Percentiles rank a stretch among this genome's conserved stretches.
phyloP scores from a whole-genome alignment of 2,113 vertebrate species.

The Variabilichromis moorii region DNA sequence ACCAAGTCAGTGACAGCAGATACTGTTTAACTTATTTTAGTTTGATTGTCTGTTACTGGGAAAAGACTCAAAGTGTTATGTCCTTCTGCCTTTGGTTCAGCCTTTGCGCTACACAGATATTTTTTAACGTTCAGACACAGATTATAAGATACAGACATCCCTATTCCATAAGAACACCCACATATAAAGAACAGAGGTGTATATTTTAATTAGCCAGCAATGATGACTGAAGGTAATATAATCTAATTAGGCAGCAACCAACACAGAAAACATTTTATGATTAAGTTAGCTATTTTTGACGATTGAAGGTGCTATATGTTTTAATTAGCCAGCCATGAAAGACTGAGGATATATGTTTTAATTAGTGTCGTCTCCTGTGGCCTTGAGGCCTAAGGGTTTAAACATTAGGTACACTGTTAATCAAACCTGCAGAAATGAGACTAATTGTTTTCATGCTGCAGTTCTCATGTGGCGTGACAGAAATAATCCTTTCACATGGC shows the following conservation, averaged over 20 bases:
- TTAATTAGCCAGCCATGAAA: constrained; percentile 57
- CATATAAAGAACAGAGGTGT: constrained; percentile 3
- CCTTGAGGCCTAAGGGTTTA: constrained; percentile 29
- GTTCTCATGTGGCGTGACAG: constrained; percentile 39
- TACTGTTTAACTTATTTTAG: background rate
- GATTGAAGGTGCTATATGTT: constrained; percentile 59
- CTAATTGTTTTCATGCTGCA: constrained; percentile 60
- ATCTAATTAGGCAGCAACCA: constrained; percentile 55
- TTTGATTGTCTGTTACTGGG: background rate
- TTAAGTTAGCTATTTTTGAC: constrained; percentile 53
- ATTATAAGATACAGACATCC: background rate
- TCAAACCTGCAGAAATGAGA: constrained; percentile 63
- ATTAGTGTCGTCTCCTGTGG: constrained; percentile 57
- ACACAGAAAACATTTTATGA: constrained; percentile 33
- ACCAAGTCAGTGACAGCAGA: background rate
- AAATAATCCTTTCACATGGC: constrained; percentile 37
- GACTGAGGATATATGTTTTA: constrained; percentile 61
- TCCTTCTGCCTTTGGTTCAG: background rate
- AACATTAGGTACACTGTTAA: constrained; percentile 56
- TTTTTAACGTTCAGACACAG: background rate
- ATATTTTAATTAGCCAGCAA: constrained; percentile 55
- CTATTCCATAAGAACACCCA: background rate
- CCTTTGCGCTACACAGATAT: background rate
- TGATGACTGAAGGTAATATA: constrained; percentile 40
- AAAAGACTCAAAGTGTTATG: rapidly evolving